Conservation (phyloP, 2,113 vertebrate species). For the Scalopus aquaticus region DNA sequence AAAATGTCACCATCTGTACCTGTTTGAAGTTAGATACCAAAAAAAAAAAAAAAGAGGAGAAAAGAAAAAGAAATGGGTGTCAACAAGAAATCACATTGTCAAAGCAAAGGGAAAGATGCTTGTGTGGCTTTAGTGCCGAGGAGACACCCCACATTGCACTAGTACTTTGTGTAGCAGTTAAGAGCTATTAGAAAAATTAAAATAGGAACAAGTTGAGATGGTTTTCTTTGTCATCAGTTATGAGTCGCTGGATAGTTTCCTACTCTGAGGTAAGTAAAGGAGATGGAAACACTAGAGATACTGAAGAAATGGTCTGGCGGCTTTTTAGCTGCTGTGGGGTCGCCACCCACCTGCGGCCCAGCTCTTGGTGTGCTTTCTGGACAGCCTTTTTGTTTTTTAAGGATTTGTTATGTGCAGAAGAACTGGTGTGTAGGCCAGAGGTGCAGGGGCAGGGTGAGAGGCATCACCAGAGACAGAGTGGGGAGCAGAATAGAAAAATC, state of each 20-base stretch:
- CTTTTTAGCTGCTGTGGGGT: not conserved
- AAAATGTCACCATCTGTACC: too few species aligned
- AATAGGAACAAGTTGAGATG: not conserved
- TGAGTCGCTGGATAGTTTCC: not conserved
- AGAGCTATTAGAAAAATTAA: not conserved
- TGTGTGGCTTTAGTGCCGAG: not conserved
- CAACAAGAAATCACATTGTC: not conserved
- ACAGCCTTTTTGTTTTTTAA: not conserved
- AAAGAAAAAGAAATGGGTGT: not conserved
- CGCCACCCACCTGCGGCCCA: not conserved
- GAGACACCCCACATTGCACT: not conserved
- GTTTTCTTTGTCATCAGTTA: not conserved
- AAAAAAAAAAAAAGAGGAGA: not conserved
- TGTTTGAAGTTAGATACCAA: not conserved
- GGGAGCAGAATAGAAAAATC: too few species aligned
- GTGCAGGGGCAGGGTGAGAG: too few species aligned
- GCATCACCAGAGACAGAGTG: too few species aligned
- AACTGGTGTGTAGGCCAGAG: too few species aligned
- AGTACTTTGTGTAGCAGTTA: not conserved
- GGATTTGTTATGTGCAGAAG: too few species aligned
- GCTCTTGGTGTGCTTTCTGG: slow-evolving; percentile 5
- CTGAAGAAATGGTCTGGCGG: not conserved
- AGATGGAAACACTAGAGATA: not conserved
- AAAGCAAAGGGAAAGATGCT: not conserved
- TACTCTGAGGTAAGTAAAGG: not conserved